Evolutionary conservation across 2,113 vertebrate genomes (phyloP).

Genomic region (Bubalus kerabau): DNA sequence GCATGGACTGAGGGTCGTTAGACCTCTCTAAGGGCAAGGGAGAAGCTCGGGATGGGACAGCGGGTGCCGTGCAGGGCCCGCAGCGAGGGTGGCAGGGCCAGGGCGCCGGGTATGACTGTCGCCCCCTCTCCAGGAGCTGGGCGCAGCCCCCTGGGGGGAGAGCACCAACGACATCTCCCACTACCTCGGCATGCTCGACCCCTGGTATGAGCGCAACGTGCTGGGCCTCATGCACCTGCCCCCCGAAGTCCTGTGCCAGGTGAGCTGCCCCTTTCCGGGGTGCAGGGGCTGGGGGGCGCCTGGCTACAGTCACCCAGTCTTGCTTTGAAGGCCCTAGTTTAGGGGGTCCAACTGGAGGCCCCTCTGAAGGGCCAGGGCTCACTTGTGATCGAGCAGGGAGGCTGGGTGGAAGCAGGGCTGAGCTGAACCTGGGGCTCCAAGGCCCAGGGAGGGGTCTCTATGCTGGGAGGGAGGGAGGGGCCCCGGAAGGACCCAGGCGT

Average conservation of each 20-base stretch:
- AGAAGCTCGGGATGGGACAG: not conserved
- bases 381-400: not conserved
- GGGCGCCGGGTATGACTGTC: not conserved
- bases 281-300: accelerated
- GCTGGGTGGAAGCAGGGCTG: not conserved
- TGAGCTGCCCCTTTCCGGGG: slow-evolving; percentile 49
- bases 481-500: not conserved
- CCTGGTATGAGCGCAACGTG: slow-evolving; percentile 96
- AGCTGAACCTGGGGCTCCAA: not conserved
- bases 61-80: accelerated
- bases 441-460: not conserved
- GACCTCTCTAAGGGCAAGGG: not conserved
- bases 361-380: not conserved
- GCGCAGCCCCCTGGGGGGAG: slow-evolving; percentile 44
- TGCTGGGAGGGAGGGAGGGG: not conserved
- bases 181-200: slow-evolving; percentile 95
- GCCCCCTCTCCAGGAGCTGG: slow-evolving; percentile 62
- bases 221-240: slow-evolving; percentile 91
- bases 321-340: not conserved
- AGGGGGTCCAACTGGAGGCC: not conserved
- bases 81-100: not conserved
- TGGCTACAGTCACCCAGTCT: accelerated
- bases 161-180: slow-evolving; percentile 94
- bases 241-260: slow-evolving; percentile 90
- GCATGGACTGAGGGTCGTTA: not conserved